Percentiles rank a stretch among this genome's conserved stretches.
These are phyloP conservation scores for Lissocephala sabroskyi DNA, from an alignment of 2,888 invertebrate species.

Conservation along the genomic window DNA sequence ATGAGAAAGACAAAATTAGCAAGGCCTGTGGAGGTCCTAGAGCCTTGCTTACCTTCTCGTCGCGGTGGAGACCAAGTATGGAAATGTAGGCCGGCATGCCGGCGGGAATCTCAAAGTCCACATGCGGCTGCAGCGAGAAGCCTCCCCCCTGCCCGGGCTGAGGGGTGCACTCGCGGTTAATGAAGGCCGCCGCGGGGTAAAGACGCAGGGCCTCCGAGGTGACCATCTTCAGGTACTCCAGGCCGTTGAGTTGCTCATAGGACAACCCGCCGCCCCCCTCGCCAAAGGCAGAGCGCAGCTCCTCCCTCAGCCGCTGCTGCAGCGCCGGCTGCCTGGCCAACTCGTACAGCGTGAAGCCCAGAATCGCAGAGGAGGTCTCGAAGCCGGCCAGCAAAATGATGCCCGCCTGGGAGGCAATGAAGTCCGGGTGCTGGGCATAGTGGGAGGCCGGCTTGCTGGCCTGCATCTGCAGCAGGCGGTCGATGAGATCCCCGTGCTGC, in stretches of 20 bases:
- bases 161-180: constrained; percentile 66
- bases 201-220: constrained; percentile 66
- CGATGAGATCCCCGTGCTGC: constrained; percentile 71
- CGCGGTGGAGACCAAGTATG: constrained; percentile 65
- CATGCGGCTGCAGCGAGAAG: constrained; percentile 49
- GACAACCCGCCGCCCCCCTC: constrained; percentile 31
- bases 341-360: constrained; percentile 71
- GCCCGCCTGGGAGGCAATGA: constrained; percentile 65
- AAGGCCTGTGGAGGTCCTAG: not conserved
- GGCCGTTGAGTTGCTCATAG: constrained; percentile 66
- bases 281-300: constrained; percentile 66
- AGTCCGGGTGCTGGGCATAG: constrained; percentile 50
- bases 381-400: constrained; percentile 68
- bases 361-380: constrained; percentile 70
- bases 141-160: constrained; percentile 18
- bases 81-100: constrained; percentile 69
- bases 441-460: constrained; percentile 22
- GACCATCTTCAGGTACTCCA: constrained; percentile 72
- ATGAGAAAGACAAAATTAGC: not conserved
- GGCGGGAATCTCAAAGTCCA: constrained; percentile 53
- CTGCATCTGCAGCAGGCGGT: constrained; percentile 70
- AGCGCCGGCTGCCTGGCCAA: constrained; percentile 68
- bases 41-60: constrained; percentile 48
- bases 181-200: constrained; percentile 68
- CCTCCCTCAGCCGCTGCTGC: constrained; percentile 68